Evolutionary conservation across 2,113 vertebrate species (phyloP), one percentile per base, ranked within the genome.

Genomic region (Herpailurus yagouaroundi): DNA sequence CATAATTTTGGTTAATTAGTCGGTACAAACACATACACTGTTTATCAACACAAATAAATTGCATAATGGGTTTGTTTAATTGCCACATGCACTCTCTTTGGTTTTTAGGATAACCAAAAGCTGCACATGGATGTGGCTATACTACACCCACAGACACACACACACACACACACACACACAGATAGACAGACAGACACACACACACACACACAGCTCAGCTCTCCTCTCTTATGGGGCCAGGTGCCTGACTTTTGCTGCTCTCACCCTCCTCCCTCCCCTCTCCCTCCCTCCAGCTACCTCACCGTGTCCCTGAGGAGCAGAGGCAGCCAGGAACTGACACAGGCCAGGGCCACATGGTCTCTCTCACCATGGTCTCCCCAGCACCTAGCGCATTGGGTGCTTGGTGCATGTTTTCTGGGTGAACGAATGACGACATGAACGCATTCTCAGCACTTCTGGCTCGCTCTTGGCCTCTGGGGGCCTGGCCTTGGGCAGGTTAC

Each of bases 41-140:
- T 91, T 87, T 93, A 79, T 79, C 81, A 79, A 14, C 33, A 41
- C 73, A 88, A 88, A 55, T 69, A 69, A 79, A 33, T 87, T 92
- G 68, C 60, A 71, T 69, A 68, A 85, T 63, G 48, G 55, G 31
- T 69, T 92, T 89, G 13, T 60, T 89, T 80, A 36, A 69, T 69
- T 95, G 94, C 60, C 18, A 76, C 15, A 21, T 19, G 36, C 6
- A 45, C 2, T 66, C 5, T 68, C 83, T 74, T 88, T 92, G 55
- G 63, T 73, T 84, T 76, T 91, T 76, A 69, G 88, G 63, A 50
- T 60, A 68, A 74, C 33, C n/a, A 74, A 74, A 36, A 71, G 55
- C 38, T 7, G 11, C 16, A 48, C 11, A 21, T 3, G 38, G 71
- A 8, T 31, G 10, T 5, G 55, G 55, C 33, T 85, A 5, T 63